Conservation (phyloP, 2,888 invertebrate species). For the Onthophagus sagittarius region DNA sequence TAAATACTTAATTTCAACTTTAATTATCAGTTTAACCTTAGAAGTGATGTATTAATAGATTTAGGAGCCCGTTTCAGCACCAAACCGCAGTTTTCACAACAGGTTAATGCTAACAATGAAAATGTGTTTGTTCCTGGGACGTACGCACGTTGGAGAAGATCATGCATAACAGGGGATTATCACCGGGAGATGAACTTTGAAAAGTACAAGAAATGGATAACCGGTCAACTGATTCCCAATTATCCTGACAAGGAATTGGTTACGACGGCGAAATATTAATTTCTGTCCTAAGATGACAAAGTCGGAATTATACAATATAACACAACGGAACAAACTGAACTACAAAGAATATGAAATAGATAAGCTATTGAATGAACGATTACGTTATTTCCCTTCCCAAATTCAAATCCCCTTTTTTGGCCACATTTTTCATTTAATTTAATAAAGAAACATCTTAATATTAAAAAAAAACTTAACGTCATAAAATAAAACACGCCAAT, state of each 20-base stretch:
- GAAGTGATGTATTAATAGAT: too few relatives aligned
- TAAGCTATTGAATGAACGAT: neutral
- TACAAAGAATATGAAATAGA: neutral
- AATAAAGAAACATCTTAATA: too few relatives aligned
- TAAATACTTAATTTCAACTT: too few relatives aligned
- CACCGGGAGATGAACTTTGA: slow-evolving; percentile 35
- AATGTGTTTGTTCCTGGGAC: slow-evolving; percentile 17
- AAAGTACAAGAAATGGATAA: slow-evolving; percentile 34
- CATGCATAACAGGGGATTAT: slow-evolving; percentile 30
- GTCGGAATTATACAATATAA: neutral
- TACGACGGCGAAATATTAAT: neutral
- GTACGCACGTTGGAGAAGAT: slow-evolving; percentile 1
- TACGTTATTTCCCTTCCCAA: too few relatives aligned
- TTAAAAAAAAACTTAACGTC: too few relatives aligned
- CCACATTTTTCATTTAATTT: too few relatives aligned
- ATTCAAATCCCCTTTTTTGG: too few relatives aligned
- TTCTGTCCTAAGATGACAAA: neutral
- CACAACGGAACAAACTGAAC: neutral
- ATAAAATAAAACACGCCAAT: too few relatives aligned
- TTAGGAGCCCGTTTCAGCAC: slow-evolving; percentile 28
- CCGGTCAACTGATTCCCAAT: slow-evolving; percentile 33
- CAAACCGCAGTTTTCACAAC: slow-evolving; percentile 24
- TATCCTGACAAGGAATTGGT: slow-evolving; percentile 26
- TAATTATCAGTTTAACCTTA: too few relatives aligned
- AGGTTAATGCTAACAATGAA: too few relatives aligned